phyloP scores from a whole-genome alignment of 2,113 vertebrate genomes.

The Lepidiolamprologus cunningtoni region DNA sequence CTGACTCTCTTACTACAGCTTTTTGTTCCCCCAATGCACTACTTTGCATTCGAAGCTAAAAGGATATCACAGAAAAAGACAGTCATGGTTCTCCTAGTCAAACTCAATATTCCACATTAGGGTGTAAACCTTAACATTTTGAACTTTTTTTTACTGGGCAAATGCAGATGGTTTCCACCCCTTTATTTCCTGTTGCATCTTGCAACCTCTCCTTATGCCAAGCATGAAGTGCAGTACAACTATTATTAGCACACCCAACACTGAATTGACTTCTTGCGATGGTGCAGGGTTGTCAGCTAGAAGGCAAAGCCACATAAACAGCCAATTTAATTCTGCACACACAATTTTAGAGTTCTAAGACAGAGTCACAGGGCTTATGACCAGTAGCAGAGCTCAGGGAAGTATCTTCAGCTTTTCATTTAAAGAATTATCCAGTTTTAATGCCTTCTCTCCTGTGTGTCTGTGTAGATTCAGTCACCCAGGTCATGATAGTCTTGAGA shows the following conservation, averaged over 20 bases:
- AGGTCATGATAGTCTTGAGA: background rate
- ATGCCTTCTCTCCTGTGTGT: background rate
- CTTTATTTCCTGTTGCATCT: slow-evolving; percentile 10
- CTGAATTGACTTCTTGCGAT: slow-evolving; percentile 1
- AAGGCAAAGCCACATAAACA: background rate
- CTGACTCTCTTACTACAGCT: background rate
- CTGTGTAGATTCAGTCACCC: background rate
- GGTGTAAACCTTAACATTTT: slow-evolving; percentile 11
- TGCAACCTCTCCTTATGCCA: background rate
- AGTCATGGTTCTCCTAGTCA: background rate
- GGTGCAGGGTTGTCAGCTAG: background rate
- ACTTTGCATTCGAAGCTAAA: background rate
- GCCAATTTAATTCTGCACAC: slow-evolving; percentile 3
- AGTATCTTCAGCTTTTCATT: background rate
- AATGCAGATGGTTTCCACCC: slow-evolving; percentile 26
- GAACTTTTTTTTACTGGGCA: slow-evolving; percentile 1
- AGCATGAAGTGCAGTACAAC: background rate
- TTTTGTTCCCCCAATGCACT: background rate
- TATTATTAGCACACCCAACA: slow-evolving; percentile 39
- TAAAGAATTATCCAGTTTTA: background rate
- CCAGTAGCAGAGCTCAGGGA: background rate
- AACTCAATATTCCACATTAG: background rate
- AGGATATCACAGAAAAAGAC: background rate
- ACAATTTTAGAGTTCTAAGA: background rate
- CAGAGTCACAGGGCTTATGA: background rate